Evolutionary conservation across 2,888 invertebrate species (phyloP), one percentile per base, ranked within the genome.

Genomic region (Eupithecia centaureata): DNA sequence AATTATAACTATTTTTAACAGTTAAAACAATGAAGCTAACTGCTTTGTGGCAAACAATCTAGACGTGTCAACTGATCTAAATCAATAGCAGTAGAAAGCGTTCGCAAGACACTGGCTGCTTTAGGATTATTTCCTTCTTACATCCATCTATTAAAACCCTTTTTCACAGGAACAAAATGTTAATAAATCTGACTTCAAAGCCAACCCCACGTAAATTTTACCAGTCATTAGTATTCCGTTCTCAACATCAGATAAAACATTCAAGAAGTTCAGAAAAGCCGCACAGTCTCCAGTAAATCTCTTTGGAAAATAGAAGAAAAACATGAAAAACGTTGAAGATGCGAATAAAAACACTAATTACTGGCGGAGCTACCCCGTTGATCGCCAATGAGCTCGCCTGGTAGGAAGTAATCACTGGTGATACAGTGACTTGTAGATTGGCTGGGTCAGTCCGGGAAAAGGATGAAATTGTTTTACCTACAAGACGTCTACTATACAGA

Each of bases 381-480:
- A 66, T 70, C 67, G 67, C 18, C 67, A 67, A 71, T 71, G 67
- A 67, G 67, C 67, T 67, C 62, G 64, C 47, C 64, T 56, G 63
- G 62, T 59, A 60, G 71, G 63, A 71, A 68, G 67, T 69, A 76
- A 76, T 76, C 72, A 74, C 74, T 70, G 63, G 12, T 18, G 22
- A 5, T 33, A 64, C 70, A 70, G 70, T 47, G 15, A 7, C 15
- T 8, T 0, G 0, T 12, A 10, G 7, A 22, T 10, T 12, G 22
- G 63, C 66, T 58, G 28, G 61, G 3, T 10, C 12, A 32, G 32
- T 13, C 1, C 18, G n/a, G 15, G 30, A 56, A 5, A 15, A 38
- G 15, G 38, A 38, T 15, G 5, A 47, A 22, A 12, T 47, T n/a
- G n/a, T n/a, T n/a, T n/a, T n/a, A n/a, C n/a, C n/a, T n/a, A n/a